phyloP scores from a whole-genome alignment of 2,888 invertebrate genomes.

The Drosophila mercatorum region DNA sequence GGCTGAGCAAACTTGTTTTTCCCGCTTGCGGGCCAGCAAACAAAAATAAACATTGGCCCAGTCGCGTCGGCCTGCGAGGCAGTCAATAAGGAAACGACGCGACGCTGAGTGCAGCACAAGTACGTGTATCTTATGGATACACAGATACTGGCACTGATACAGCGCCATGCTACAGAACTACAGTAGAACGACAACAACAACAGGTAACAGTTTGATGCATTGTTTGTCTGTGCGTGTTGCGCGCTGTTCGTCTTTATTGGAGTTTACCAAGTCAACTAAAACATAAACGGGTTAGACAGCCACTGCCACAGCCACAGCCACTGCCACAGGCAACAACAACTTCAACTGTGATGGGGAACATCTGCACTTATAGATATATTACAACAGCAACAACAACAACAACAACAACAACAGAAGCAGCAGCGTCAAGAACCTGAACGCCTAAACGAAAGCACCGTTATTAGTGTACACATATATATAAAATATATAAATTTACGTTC shows the following conservation, averaged over 20 bases:
- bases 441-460: slow-evolving; percentile 47
- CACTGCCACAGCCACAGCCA: slow-evolving; percentile 1
- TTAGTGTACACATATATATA: neutral
- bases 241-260: slow-evolving; percentile 36
- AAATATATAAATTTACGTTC: slow-evolving; percentile 4
- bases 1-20: slow-evolving; percentile 73
- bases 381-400: slow-evolving; percentile 32
- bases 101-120: slow-evolving; percentile 42
- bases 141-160: slow-evolving; percentile 47
- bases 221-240: slow-evolving; percentile 60
- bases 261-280: slow-evolving; percentile 70
- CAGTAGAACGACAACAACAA: slow-evolving; percentile 7
- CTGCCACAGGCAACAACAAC: slow-evolving; percentile 19
- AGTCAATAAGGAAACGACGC: slow-evolving; percentile 64
- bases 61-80: slow-evolving; percentile 33
- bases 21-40: slow-evolving; percentile 60
- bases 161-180: slow-evolving; percentile 16
- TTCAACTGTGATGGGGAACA: slow-evolving; percentile 37
- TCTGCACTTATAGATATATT: slow-evolving; percentile 34
- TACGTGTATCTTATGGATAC: slow-evolving; percentile 68
- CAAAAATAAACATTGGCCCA: slow-evolving; percentile 68
- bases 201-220: slow-evolving; percentile 60
- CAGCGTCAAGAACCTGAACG: slow-evolving; percentile 55
- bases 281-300: slow-evolving; percentile 73
- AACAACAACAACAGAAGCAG: slow-evolving; percentile 37